A percentile compares a stretch with the other conserved stretches of the same genome.
Evolutionary conservation across 2,888 invertebrate species (phyloP).

Genomic region (Dryobotodes eremita): DNA sequence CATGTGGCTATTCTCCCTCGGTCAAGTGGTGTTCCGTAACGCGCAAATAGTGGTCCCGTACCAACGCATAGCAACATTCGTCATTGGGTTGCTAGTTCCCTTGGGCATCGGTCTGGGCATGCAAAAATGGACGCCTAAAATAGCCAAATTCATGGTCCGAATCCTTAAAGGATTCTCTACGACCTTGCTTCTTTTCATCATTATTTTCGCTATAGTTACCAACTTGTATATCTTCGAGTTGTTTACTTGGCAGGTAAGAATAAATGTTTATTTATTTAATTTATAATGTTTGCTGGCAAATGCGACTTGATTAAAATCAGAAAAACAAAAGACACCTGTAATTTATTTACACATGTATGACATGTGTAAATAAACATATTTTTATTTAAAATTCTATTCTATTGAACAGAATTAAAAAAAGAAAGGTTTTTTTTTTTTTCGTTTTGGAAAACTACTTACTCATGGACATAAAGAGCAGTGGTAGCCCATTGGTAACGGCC

Average conservation of each 20-base stretch:
- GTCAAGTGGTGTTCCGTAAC: conserved; percentile 93
- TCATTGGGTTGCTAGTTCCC: conserved; percentile 94
- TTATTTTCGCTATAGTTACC: conserved; percentile 96
- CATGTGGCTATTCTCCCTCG: conserved; percentile 97
- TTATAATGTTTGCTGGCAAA: background rate
- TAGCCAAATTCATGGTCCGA: conserved; percentile 93
- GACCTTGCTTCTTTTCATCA: conserved; percentile 94
- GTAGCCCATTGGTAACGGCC: too few species aligned
- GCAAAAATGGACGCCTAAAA: conserved; percentile 92
- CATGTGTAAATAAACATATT: too few species aligned
- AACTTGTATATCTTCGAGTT: conserved; percentile 97
- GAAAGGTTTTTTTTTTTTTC: background rate
- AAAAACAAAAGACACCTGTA: background rate
- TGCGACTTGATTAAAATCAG: background rate
- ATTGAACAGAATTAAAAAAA: background rate
- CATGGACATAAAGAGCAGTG: too few species aligned
- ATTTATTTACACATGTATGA: background rate
- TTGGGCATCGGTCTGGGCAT: conserved; percentile 90
- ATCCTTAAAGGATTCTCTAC: conserved; percentile 96
- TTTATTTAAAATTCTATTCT: too few species aligned
- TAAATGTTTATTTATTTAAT: conserved; percentile 11
- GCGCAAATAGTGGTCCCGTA: conserved; percentile 95
- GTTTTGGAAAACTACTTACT: background rate
- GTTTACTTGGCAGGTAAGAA: conserved; percentile 95
- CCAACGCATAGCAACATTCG: conserved; percentile 93